Conservation (phyloP, 2,113 vertebrate genomes). For the Larimichthys polyactis region DNA sequence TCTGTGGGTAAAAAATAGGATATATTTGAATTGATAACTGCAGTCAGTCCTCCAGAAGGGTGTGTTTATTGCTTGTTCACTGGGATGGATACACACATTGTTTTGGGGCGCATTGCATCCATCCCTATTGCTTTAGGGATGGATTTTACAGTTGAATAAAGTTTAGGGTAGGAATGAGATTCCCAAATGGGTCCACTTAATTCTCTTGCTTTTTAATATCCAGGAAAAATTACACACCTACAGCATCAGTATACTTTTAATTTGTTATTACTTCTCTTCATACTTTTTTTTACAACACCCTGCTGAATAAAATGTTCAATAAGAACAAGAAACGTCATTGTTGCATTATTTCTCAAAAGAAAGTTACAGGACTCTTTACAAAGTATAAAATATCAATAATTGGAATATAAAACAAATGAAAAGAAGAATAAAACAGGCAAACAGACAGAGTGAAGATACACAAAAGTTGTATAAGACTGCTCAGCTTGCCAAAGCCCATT, state of each 20-base stretch:
- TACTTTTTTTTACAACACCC: constrained; percentile 11
- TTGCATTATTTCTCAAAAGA: constrained; percentile 16
- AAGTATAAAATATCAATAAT: constrained; percentile 7
- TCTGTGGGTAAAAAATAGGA: constrained; percentile 43
- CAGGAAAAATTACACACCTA: constrained; percentile 13
- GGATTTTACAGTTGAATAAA: constrained; percentile 37
- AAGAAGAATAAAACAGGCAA: not conserved
- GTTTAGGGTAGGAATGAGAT: constrained; percentile 30
- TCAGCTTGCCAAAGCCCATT: too few species aligned
- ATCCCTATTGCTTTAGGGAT: constrained; percentile 30
- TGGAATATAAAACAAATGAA: constrained; percentile 4
- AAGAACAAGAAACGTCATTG: constrained; percentile 7
- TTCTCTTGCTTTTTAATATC: constrained; percentile 35
- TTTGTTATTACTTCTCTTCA: constrained; percentile 13
- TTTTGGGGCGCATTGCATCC: constrained; percentile 36
- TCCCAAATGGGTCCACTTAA: constrained; percentile 17
- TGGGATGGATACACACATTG: constrained; percentile 41
- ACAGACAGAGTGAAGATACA: not conserved
- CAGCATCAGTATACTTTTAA: not conserved
- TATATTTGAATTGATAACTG: constrained; percentile 69
- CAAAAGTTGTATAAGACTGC: not conserved
- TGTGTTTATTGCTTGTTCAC: constrained; percentile 41
- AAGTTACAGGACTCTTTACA: constrained; percentile 11
- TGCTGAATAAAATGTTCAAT: constrained; percentile 3
- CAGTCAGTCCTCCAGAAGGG: constrained; percentile 34